Percentiles rank a stretch among this genome's conserved stretches.
Evolutionary conservation across 1,140 invertebrate species (phyloP).

Genomic region (Platyscapa corneri): DNA sequence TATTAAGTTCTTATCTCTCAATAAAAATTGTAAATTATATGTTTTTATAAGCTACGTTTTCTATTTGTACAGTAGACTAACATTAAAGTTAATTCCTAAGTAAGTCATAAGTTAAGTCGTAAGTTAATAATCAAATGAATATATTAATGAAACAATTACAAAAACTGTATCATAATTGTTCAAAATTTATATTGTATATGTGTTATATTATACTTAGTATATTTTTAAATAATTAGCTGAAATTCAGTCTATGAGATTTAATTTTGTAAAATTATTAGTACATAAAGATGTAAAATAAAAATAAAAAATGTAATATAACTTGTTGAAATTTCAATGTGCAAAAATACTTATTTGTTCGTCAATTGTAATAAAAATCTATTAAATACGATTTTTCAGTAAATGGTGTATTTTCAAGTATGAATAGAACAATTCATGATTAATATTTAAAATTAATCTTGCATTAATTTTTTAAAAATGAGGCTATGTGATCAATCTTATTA

Average conservation of each 20-base stretch:
- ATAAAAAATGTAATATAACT: background rate
- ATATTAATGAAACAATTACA: background rate
- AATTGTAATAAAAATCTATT: background rate
- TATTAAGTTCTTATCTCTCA: background rate
- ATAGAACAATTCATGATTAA: background rate
- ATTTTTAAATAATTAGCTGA: background rate
- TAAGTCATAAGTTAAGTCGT: too few relatives aligned
- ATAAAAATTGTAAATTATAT: too few relatives aligned
- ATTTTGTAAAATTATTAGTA: background rate
- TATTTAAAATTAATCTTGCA: too few relatives aligned
- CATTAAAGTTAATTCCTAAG: too few relatives aligned
- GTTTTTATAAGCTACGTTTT: background rate
- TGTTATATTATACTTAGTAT: background rate
- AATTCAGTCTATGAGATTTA: background rate
- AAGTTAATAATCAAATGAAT: too few relatives aligned
- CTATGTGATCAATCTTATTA: background rate
- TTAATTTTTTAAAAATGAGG: background rate
- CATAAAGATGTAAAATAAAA: too few relatives aligned
- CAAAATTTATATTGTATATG: background rate
- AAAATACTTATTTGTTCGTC: background rate
- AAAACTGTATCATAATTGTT: background rate
- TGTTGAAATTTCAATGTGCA: background rate
- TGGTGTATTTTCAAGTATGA: background rate
- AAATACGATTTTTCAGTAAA: background rate
- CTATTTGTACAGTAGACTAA: background rate